Conservation (phyloP, 1,140 invertebrate genomes). For the Drosophila obscura region DNA sequence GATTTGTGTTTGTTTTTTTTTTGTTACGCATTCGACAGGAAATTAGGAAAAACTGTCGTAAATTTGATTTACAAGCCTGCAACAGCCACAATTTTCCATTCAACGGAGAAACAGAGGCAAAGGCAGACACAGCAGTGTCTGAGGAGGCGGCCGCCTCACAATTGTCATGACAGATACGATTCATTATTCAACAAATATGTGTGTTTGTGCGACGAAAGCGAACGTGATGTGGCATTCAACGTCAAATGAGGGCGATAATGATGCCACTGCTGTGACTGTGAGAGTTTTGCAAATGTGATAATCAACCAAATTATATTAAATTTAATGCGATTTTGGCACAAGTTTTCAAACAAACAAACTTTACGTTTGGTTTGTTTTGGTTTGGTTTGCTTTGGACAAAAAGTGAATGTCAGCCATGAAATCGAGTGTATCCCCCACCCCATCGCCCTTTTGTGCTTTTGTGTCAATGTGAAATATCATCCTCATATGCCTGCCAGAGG, state of each 20-base stretch:
- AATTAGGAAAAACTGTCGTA: slow-evolving; percentile 53
- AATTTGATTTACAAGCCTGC: slow-evolving; percentile 67
- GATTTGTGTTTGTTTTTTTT: slow-evolving; percentile 40
- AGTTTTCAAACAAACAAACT: slow-evolving; percentile 47
- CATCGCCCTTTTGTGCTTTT: background rate
- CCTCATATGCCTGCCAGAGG: slow-evolving; percentile 25
- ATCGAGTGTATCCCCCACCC: background rate
- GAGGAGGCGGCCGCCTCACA: slow-evolving; percentile 18
- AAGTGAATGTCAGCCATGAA: slow-evolving; percentile 37
- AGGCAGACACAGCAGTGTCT: background rate
- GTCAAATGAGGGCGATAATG: slow-evolving; percentile 18
- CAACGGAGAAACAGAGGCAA: too few relatives aligned
- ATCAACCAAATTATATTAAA: slow-evolving; percentile 63
- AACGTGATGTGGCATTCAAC: slow-evolving; percentile 72
- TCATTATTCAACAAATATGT: slow-evolving; percentile 33
- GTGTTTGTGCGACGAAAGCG: slow-evolving; percentile 35
- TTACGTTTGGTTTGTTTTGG: background rate
- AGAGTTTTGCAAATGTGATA: slow-evolving; percentile 56
- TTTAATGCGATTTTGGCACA: slow-evolving; percentile 46
- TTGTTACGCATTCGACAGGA: slow-evolving; percentile 50
- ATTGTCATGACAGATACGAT: slow-evolving; percentile 67
- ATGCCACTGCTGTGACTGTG: slow-evolving; percentile 21
- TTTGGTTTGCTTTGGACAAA: background rate
- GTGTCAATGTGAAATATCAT: slow-evolving; percentile 1
- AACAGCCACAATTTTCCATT: too few relatives aligned